phyloP scores from a whole-genome alignment of 30 jellyfish, hydroid and myxozoan genomes.

The Aurelia sp. region DNA sequence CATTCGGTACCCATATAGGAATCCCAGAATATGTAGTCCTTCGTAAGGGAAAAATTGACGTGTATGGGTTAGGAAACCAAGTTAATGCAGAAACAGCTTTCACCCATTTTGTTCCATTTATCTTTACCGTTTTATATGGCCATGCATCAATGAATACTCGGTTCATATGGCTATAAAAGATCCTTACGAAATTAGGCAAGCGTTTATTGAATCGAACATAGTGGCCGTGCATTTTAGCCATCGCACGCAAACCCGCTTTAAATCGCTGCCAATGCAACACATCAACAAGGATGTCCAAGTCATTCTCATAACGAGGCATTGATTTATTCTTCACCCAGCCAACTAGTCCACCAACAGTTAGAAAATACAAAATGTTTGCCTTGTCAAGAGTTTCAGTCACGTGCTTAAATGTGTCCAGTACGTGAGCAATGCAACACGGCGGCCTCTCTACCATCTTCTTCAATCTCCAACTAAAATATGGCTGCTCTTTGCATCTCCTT shows the following conservation, averaged over 20 bases:
- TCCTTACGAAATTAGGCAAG: conserved; percentile 14
- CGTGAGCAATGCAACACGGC: conserved; percentile 67
- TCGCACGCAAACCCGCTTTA: background rate
- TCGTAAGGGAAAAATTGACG: conserved; percentile 23
- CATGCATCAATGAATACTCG: conserved; percentile 46
- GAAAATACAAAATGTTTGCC: conserved; percentile 6
- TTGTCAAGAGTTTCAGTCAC: conserved; percentile 16
- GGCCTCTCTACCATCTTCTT: conserved; percentile 46
- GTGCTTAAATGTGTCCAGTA: conserved; percentile 42
- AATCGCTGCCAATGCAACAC: conserved; percentile 25
- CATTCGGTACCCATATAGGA: conserved; percentile 51
- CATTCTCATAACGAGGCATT: conserved; percentile 59
- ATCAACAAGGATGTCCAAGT: conserved; percentile 45
- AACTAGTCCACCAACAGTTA: conserved; percentile 57
- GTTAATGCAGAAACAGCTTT: conserved; percentile 28
- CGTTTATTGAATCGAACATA: background rate
- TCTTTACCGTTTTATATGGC: conserved; percentile 32
- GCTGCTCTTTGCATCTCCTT: conserved; percentile 46
- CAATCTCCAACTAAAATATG: conserved; percentile 27
- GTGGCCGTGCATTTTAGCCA: conserved; percentile 4
- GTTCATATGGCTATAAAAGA: conserved; percentile 48
- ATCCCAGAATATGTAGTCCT: conserved; percentile 45
- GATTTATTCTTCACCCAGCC: conserved; percentile 51
- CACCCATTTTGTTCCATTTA: conserved; percentile 28
- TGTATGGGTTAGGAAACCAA: conserved; percentile 20